Evolutionary conservation across 1,140 invertebrate genomes (phyloP).

Genomic region (Pectinophora gossypiella): DNA sequence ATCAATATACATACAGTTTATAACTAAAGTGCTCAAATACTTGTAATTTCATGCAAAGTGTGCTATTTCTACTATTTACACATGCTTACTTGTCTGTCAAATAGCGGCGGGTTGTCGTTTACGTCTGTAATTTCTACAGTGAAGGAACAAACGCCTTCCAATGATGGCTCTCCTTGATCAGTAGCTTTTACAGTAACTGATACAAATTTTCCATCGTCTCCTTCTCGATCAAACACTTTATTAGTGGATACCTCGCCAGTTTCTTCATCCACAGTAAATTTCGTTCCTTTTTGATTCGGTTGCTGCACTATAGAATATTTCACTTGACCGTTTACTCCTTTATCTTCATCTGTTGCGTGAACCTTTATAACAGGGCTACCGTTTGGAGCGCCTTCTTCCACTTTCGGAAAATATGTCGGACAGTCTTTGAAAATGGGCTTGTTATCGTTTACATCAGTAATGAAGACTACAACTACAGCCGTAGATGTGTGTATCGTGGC

Average conservation of each 20-base stretch:
- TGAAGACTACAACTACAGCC: conserved; percentile 96
- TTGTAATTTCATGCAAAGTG: conserved; percentile 36
- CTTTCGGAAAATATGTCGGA: conserved; percentile 92
- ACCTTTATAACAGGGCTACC: conserved; percentile 95
- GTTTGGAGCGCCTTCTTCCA: conserved; percentile 93
- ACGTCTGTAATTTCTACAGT: conserved; percentile 97
- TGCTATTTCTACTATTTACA: conserved; percentile 33
- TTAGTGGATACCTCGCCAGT: conserved; percentile 95
- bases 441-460: conserved; percentile 97
- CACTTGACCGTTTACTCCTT: conserved; percentile 93
- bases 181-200: conserved; percentile 97
- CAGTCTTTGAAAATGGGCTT: conserved; percentile 96
- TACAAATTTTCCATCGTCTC: conserved; percentile 96
- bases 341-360: conserved; percentile 95
- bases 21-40: conserved; percentile 6
- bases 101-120: conserved; percentile 95
- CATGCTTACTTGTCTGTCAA: conserved; percentile 90
- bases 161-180: conserved; percentile 95
- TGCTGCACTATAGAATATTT: conserved; percentile 97
- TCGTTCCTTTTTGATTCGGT: conserved; percentile 96
- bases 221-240: conserved; percentile 96
- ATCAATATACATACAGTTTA: not conserved
- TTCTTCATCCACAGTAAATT: conserved; percentile 96
- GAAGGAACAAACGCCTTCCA: conserved; percentile 96
- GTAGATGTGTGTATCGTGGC: conserved; percentile 92